Base-by-base conservation (phyloP, 2,888 invertebrate genomes). In the Agrochola lychnidis region DNA sequence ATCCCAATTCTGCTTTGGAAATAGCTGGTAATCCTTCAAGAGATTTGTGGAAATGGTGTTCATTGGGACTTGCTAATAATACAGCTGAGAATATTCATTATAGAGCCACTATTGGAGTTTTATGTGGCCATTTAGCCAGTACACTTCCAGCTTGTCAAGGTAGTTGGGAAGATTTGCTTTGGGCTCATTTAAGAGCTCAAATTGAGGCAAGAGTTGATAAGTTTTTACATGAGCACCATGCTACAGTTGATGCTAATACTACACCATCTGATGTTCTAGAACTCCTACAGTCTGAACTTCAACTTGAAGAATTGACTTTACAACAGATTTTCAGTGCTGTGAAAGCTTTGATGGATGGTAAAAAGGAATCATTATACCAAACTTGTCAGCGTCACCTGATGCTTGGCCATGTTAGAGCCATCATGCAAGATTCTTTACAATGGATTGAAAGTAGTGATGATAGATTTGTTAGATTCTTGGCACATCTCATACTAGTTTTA, bases 131-230 rank as follows among this genome's bases (percentile, higher is more conserved):
- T 92, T 94, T 99, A 61, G 96, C 97, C 51, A 97, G 98, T 10
- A 93, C 99, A n/a, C 93, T 99, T 59, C 97, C 98, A 0, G 97
- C 98, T 19, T 98, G 98, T 81, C 95, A 97, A 87, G 96, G 97
- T n/a, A 98, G 97, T 45, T 99, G 99, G 99, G 98, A 98, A 90
- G 99, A 99, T 93, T 96, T 98, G 81, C 95, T 99, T 45, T 99
- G 99, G 99, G 98, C 99, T 1, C 98, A 99, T 92, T 96, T 99
- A 83, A 98, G 97, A 90, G 97, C 98, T 0, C 97, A 98, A 92
- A 98, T 99, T 78, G 99, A 99, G 92, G 97, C 98, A 22, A 97
- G 98, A 84, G 99, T 99, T 0, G 99, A 99, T 91, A 97, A 92
- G 88, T 96, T 96, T 82, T 87, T 97, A 64, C 93, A 92, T 90